A percentile compares a stretch with the other conserved stretches of the same genome.
Evolutionary conservation across 2,888 invertebrate genomes (phyloP).

Genomic region (Sinelater perroti): DNA sequence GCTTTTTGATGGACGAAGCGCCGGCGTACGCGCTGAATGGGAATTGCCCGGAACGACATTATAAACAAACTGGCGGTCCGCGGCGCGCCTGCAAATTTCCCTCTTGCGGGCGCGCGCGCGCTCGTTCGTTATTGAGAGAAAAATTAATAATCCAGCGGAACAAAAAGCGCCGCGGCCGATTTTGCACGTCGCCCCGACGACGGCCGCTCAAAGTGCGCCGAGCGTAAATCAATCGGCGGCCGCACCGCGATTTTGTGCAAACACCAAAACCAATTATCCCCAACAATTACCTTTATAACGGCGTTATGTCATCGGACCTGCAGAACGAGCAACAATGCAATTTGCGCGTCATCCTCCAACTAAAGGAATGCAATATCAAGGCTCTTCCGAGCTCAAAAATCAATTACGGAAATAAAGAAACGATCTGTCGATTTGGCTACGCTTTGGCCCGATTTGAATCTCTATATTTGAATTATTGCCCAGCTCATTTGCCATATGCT

Average conservation of each 20-base stretch:
- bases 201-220: neutral
- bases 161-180: too few species aligned
- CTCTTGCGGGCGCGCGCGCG: neutral
- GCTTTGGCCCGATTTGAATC: constrained; percentile 46
- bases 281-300: constrained; percentile 30
- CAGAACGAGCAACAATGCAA: constrained; percentile 13
- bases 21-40: constrained; percentile 25
- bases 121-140: neutral
- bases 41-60: constrained; percentile 16
- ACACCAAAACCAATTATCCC: constrained; percentile 38
- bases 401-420: constrained; percentile 53
- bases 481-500: constrained; percentile 37
- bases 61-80: constrained; percentile 10
- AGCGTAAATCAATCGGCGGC: constrained; percentile 37
- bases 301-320: constrained; percentile 21
- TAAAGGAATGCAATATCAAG: constrained; percentile 49
- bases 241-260: constrained; percentile 38
- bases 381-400: constrained; percentile 53
- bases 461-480: constrained; percentile 34
- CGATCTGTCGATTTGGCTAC: constrained; percentile 45
- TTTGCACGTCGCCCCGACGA: too few species aligned
- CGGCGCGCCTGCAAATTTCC: neutral
- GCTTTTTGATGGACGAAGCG: constrained; percentile 45
- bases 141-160: too few species aligned
- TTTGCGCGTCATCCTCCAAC: constrained; percentile 28